A percentile compares a stretch with the other conserved stretches of the same genome.
Evolutionary conservation across 2,113 vertebrate genomes (phyloP).

Genomic region (Phaethornis superciliosus): DNA sequence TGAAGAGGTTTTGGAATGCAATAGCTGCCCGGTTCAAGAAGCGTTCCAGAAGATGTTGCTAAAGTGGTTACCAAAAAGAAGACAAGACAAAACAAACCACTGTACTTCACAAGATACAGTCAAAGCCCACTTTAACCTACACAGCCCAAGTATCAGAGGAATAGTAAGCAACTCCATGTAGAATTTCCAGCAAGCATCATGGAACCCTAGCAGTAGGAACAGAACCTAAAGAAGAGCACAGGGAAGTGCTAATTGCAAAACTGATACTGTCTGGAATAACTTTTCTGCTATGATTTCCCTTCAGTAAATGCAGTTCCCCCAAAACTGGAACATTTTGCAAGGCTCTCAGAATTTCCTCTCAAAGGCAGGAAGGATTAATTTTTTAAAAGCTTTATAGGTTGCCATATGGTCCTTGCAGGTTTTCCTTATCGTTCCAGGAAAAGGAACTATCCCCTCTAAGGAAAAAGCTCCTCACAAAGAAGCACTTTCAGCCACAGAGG

Average conservation of each 20-base stretch:
- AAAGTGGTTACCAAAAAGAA: neutral
- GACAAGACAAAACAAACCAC: neutral
- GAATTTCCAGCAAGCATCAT: neutral
- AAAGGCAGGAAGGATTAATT: neutral
- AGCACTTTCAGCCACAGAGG: neutral
- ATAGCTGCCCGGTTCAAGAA: conserved; percentile 93
- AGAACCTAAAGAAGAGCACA: neutral
- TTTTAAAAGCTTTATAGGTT: neutral
- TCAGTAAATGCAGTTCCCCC: neutral
- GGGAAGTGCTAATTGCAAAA: neutral
- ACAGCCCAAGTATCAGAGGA: neutral
- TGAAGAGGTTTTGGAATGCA: conserved; percentile 97
- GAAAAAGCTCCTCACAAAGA: neutral
- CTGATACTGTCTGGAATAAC: neutral
- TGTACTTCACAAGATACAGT: neutral
- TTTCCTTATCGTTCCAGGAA: neutral
- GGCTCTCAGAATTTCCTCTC: neutral
- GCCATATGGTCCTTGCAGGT: neutral
- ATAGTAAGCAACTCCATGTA: neutral
- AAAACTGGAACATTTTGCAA: neutral
- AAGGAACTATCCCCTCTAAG: neutral
- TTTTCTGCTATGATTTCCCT: neutral
- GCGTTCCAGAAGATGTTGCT: conserved; percentile 93
- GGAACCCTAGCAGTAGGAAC: neutral
- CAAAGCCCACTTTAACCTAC: neutral